Percentiles rank a stretch among this genome's conserved stretches.
Evolutionary conservation across 1,140 invertebrate genomes (phyloP).

Genomic region (Drosophila pseudoobscura): DNA sequence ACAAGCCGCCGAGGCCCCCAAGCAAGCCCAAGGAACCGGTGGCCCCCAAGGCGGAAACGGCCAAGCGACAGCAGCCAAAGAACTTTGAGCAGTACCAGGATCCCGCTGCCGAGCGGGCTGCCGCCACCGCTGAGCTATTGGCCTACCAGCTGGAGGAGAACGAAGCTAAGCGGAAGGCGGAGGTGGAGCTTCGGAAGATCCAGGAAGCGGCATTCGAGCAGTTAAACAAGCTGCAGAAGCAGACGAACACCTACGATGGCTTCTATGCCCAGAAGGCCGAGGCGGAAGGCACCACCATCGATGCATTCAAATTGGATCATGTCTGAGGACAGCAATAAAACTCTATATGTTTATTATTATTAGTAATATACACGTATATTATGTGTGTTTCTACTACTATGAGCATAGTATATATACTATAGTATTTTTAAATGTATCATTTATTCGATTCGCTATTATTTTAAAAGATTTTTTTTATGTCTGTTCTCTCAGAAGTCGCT

Average conservation of each 20-base stretch:
- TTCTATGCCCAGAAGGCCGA: conserved; percentile 65
- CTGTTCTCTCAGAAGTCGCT: too few species aligned
- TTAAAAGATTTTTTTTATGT: not conserved
- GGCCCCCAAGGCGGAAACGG: conserved; percentile 54
- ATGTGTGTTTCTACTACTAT: conserved; percentile 34
- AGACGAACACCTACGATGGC: conserved; percentile 66
- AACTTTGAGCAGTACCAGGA: conserved; percentile 69
- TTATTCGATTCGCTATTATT: conserved; percentile 2
- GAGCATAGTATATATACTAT: not conserved
- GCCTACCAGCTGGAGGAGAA: conserved; percentile 72
- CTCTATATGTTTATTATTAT: conserved; percentile 7
- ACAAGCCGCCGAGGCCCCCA: conserved; percentile 62
- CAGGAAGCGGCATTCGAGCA: conserved; percentile 75
- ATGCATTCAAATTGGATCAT: conserved; percentile 63
- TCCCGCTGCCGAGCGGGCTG: conserved; percentile 65
- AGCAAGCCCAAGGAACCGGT: conserved; percentile 51
- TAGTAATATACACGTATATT: conserved; percentile 11
- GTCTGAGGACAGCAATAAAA: conserved; percentile 43
- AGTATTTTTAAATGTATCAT: conserved; percentile 3
- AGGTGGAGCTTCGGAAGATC: conserved; percentile 68
- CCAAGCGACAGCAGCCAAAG: conserved; percentile 65
- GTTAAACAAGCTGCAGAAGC: conserved; percentile 66
- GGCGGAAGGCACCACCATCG: conserved; percentile 45
- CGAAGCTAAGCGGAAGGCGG: conserved; percentile 70
- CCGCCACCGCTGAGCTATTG: conserved; percentile 67